Evolutionary conservation across 2,113 vertebrate genomes (phyloP), one percentile per base, ranked within the genome.

Genomic region (Corydoras sp.): DNA sequence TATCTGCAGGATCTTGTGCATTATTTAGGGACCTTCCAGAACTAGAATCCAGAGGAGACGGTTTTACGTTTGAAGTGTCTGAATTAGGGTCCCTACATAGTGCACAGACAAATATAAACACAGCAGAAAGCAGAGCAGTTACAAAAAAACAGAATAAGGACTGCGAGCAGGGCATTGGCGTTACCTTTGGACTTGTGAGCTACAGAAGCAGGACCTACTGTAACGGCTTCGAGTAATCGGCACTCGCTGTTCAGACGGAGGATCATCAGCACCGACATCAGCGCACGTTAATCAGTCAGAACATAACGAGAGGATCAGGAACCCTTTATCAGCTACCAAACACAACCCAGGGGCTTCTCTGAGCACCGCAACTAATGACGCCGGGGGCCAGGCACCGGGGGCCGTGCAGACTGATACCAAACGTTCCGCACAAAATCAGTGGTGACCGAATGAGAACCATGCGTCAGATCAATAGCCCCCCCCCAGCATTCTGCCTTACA

Each of bases 171-270:
- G 12, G 30, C 61, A 62, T 51, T 30, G 51, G 60, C 86, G 91
- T 92, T 90, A 93, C 93, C 91, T 93, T 24, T 92, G 84, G 80
- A 92, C 92, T 91, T 55, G 92, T 88, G 81, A 93, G 91, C 92
- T 55, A 92, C 69, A 85, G 91, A 89, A 94, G 93, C 94, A 94
- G 95, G 93, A 93, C 93, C 95, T 92, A 94, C 92, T 91, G 90
- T 87, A 93, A 97, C 95, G 94, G 94, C 96, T 98, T 94, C 91
- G 94, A 97, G 95, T 97, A 98, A 97, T 97, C 95, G 93, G 94
- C 95, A 98, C 91, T 92, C 92, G 94, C 95, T 97, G 96, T 95
- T 96, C 84, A 68, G 69, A 92, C 91, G 92, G 88, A 58, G 63
- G 54, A 67, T 71, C 14, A 69, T 13, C 13, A 10, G 12, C 30